Evolutionary conservation across 2,113 vertebrate species (phyloP).

Genomic region (Heterocephalus glaber): DNA sequence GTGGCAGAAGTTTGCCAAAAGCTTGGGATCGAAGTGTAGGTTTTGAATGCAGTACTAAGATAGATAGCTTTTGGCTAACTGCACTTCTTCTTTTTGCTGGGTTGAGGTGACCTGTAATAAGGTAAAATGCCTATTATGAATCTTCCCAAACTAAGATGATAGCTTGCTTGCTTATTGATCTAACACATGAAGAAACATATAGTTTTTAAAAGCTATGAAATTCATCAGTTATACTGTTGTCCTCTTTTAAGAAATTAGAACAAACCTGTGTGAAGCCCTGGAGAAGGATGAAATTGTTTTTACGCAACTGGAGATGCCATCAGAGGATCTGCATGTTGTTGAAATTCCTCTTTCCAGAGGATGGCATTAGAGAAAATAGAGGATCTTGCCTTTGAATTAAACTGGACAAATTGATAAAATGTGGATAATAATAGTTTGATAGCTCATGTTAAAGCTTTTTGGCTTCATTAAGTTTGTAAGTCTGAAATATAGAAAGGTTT

Average conservation of each 20-base stretch:
- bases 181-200: not conserved
- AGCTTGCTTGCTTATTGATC: not conserved
- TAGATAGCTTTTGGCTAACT: not conserved
- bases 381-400: conserved; percentile 35
- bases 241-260: not conserved
- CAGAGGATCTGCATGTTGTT: not conserved
- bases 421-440: not conserved
- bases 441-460: conserved; percentile 28
- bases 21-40: not conserved
- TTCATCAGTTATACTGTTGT: not conserved
- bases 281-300: conserved; percentile 23
- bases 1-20: not conserved
- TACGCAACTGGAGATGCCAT: not conserved
- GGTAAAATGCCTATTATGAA: not conserved
- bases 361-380: conserved; percentile 35
- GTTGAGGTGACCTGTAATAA: not conserved
- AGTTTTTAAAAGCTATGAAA: not conserved
- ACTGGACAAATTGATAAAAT: conserved; percentile 29
- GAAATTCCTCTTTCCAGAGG: not conserved
- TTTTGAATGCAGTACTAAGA: not conserved
- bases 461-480: conserved; percentile 16
- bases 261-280: not conserved
- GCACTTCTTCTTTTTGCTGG: not conserved
- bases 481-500: conserved; percentile 26
- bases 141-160: not conserved